These are phyloP conservation scores for Apomyelois bistriatella DNA, from an alignment of 2,888 invertebrate species.

Conservation along the genomic window DNA sequence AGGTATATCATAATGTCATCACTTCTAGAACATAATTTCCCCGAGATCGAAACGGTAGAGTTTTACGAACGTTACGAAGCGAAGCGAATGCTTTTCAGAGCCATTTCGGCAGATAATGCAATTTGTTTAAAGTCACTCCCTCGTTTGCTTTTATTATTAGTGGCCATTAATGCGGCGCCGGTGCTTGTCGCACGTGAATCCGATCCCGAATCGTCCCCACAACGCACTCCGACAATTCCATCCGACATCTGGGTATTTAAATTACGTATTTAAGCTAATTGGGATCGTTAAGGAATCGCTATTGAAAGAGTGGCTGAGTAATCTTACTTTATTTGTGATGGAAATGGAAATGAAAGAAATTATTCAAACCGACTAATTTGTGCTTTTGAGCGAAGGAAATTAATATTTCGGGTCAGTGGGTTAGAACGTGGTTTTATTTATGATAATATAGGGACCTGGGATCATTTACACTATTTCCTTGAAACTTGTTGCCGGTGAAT, in stretches of 20 bases:
- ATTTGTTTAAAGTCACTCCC: constrained; percentile 64
- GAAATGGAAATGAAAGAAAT: constrained; percentile 33
- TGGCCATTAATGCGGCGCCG: constrained; percentile 50
- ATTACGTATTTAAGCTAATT: constrained; percentile 60
- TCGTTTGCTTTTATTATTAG: constrained; percentile 66
- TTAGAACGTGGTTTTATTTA: not conserved
- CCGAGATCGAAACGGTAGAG: too few relatives aligned
- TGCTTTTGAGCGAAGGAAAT: constrained; percentile 9
- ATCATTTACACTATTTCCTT: too few relatives aligned
- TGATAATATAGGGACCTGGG: not conserved
- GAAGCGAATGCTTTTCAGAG: constrained; percentile 48
- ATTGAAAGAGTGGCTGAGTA: constrained; percentile 43
- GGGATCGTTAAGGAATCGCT: constrained; percentile 47
- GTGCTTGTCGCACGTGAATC: constrained; percentile 38
- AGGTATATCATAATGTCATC: too few relatives aligned
- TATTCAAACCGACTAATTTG: constrained; percentile 16
- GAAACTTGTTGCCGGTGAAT: too few relatives aligned
- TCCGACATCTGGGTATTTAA: constrained; percentile 55
- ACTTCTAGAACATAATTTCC: too few relatives aligned
- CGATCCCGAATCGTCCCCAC: constrained; percentile 29
- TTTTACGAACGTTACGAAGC: constrained; percentile 24
- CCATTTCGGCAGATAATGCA: constrained; percentile 59
- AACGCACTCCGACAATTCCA: constrained; percentile 32
- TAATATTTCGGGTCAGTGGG: constrained; percentile 1
- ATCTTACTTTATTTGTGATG: constrained; percentile 42